Base-by-base conservation (phyloP, 2,888 invertebrate genomes). In the Spialia ferax region DNA sequence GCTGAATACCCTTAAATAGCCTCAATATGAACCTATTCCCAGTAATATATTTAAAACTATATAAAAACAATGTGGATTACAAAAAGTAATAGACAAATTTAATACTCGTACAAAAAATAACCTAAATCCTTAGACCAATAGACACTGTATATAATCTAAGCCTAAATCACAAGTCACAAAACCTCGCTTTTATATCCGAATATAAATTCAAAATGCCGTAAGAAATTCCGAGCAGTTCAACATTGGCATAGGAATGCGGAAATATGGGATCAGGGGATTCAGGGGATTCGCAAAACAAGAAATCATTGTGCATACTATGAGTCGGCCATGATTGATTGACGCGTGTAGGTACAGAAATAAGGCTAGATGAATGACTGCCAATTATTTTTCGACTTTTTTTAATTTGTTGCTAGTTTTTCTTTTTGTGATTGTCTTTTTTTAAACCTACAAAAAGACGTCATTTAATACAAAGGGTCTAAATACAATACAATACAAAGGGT, bases 311-410 rank as follows among this genome's bases (percentile, higher is more conserved):
- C 15, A 55, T 63, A 42, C 42, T 63, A 42, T 54, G 55, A 50
- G 20, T 22, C 32, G 35, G 45, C n/a, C 13, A 63, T 54, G 73
- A 73, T 73, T 74, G 75, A 74, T 69, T 72, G 73, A 72, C 71
- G 71, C n/a, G n/a, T 15, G 15, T 50, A n/a, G 18, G 15, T 29
- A 60, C 13, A 60, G 2, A 20, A 29, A 13, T 55, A 55, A 55
- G 20, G 32, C 4, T 13, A 13, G 18, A 29, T 29, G 5, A 5
- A n/a, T n/a, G 4, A 54, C 15, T n/a, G 35, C 5, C 13, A 6
- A 20, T 20, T 35, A 11, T 54, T 20, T 18, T 15, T 18, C 38
- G 42, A 38, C 13, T 52, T 13, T 38, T 4, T 38, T n/a, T 13
- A 38, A n/a, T 38, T 13, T 38, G 13, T 13, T 38, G 8, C 10